Base-by-base conservation (phyloP, 1,140 invertebrate genomes). In the Agrilus planipennis region DNA sequence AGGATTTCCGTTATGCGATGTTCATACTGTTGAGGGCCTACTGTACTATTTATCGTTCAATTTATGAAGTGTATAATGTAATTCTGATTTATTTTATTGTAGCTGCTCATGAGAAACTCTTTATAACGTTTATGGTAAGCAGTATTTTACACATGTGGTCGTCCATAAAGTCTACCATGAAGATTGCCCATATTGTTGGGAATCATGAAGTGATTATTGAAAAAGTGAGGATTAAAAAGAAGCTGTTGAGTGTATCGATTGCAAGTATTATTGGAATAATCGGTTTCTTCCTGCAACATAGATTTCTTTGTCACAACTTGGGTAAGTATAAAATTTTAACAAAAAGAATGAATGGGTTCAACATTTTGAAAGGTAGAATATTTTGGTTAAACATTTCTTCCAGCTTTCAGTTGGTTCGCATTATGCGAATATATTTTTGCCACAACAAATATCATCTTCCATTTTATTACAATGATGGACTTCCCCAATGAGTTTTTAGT, bases 381-480 rank as follows among this genome's bases (percentile, higher is more conserved):
- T 27, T 39, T 22, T 4, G 15, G 5, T 18, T 21, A 34, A 27
- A 14, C 20, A 29, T 42, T 34, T 16, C 15, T 36, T 38, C 49
- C 69, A 91, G 89, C 89, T 41, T 93, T 91, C 64, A 91, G 86
- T 60, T 88, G 83, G 81, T 93, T 93, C 66, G 88, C 89, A 2
- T 71, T 89, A 29, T 89, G 86, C 60, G 89, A 93, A 60, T 93
- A 91, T 63, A 72, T 90, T 45, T 81, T 93, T 57, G 88, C 87
- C 29, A 79, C 78, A 28, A 79, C 84, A 54, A 93, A 91, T 60
- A 91, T 93, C 85, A 79, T 78, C 25, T 93, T 89, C 65, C 88
- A 93, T 57, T 76, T 86, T 16, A 84, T 86, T 9, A 83, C 89
- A 20, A 79, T 89, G 39, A 69, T 81, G 53, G 87, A 91, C 64